Conservation (phyloP, 2,113 vertebrate genomes). For the Chrysochloris asiatica region DNA sequence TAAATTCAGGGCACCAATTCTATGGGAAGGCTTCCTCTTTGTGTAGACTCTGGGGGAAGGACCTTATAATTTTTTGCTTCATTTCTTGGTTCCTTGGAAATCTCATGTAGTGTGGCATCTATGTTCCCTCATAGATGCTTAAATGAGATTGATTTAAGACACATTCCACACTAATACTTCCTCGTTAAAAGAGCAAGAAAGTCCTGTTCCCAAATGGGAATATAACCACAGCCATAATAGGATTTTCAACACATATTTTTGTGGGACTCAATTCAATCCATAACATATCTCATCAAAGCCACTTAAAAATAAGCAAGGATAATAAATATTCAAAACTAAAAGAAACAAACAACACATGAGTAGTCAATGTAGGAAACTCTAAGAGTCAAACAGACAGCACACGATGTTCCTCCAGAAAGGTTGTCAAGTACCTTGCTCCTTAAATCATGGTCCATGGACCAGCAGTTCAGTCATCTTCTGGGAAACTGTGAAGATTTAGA, state of each 20-base stretch:
- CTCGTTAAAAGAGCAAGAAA: no score
- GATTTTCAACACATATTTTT: neutral
- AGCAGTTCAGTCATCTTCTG: neutral
- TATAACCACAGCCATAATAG: neutral
- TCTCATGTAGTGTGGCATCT: no score
- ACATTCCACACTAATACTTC: no score
- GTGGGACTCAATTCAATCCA: neutral
- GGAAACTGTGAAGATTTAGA: neutral
- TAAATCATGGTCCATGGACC: neutral
- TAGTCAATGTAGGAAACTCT: neutral
- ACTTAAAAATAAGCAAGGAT: neutral
- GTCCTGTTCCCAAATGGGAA: neutral
- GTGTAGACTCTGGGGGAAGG: no score
- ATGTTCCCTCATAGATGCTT: no score
- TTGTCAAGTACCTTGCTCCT: neutral
- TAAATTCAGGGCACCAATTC: no score
- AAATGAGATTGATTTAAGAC: no score
- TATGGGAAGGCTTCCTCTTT: no score
- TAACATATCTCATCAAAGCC: neutral
- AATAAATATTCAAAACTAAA: neutral
- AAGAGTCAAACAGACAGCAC: neutral
- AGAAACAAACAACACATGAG: neutral
- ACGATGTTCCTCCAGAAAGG: no score
- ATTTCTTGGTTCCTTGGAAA: no score
- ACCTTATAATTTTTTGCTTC: no score